phyloP scores from a whole-genome alignment of 2,888 invertebrate genomes.

The Nematopogon swammerdamellus region DNA sequence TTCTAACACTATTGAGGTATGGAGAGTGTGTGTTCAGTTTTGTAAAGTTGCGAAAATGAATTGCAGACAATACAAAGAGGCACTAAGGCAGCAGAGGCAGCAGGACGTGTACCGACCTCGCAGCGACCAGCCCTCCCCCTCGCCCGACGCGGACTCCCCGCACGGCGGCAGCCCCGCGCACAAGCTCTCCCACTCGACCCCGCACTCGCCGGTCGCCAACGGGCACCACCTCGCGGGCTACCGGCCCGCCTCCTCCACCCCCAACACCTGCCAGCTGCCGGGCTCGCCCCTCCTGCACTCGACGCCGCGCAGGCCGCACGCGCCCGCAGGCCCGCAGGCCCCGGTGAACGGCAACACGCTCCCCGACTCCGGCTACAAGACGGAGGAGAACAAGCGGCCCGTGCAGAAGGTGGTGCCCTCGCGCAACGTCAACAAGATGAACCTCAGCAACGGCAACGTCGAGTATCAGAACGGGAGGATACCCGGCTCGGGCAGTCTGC shows the following conservation, averaged over 20 bases:
- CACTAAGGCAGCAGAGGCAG: conserved; percentile 78
- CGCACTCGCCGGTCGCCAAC: conserved; percentile 31
- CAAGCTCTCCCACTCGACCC: conserved; percentile 18
- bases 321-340: conserved; percentile 20
- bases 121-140: conserved; percentile 54
- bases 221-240: conserved; percentile 51
- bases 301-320: conserved; percentile 45
- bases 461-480: conserved; percentile 25
- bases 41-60: too few species aligned
- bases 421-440: conserved; percentile 52
- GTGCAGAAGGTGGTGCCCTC: conserved; percentile 79
- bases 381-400: conserved; percentile 60
- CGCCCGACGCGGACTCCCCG: conserved; percentile 37
- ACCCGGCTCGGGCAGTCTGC: conserved; percentile 18
- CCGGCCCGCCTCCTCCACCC: conserved; percentile 26
- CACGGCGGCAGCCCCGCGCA: conserved; percentile 49
- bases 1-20: too few species aligned
- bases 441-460: conserved; percentile 43
- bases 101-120: conserved; percentile 75
- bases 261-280: conserved; percentile 35
- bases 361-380: conserved; percentile 21
- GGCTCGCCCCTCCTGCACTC: conserved; percentile 46
- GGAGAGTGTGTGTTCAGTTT: too few species aligned
- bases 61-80: conserved; percentile 85
- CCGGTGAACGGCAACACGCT: conserved; percentile 20